Conservation (phyloP, 2,113 vertebrate species). For the Acanthisitta chloris region DNA sequence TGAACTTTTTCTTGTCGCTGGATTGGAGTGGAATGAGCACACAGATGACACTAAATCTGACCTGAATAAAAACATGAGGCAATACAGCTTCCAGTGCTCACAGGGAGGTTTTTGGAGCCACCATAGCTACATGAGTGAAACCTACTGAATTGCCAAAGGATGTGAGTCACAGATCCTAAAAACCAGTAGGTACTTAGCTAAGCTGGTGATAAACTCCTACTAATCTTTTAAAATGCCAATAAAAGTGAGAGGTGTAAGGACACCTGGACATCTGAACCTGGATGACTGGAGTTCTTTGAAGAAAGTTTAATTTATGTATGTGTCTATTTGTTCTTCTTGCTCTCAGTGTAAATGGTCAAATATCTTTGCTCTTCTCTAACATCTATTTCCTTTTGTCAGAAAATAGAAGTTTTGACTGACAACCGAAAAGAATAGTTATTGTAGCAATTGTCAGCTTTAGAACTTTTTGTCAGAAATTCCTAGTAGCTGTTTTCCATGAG, state of each 20-base stretch:
- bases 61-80: background rate
- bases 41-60: background rate
- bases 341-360: background rate
- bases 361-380: background rate
- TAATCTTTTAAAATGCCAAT: background rate
- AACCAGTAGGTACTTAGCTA: fast-evolving
- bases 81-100: background rate
- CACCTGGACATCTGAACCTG: background rate
- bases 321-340: background rate
- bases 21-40: background rate
- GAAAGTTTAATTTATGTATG: background rate
- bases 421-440: background rate
- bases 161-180: background rate
- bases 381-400: background rate
- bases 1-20: background rate
- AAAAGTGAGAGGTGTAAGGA: background rate
- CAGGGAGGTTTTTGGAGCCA: background rate
- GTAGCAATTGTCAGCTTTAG: background rate
- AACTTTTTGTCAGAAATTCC: background rate
- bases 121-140: background rate
- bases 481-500: background rate
- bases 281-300: background rate
- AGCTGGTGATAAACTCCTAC: background rate
- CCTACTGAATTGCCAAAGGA: background rate
- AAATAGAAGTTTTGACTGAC: background rate